These are phyloP conservation scores for Nesidiocoris tenuis DNA, from an alignment of 2,888 invertebrate species.

Conservation along the genomic window DNA sequence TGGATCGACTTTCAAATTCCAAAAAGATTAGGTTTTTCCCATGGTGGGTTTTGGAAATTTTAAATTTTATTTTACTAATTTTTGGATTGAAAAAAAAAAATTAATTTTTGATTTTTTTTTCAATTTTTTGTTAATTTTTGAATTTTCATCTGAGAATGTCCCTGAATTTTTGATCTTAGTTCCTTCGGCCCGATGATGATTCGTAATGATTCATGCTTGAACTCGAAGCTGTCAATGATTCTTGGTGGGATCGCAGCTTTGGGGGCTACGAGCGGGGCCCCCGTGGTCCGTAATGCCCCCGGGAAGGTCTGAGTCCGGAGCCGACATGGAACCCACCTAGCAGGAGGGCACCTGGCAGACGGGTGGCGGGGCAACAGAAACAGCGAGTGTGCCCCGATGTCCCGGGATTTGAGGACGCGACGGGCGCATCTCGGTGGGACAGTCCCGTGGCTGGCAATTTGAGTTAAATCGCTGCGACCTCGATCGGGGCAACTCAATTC, in stretches of 20 bases:
- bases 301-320: conserved; percentile 27
- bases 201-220: neutral
- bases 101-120: no score
- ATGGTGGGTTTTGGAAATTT: no score
- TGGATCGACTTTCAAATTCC: no score
- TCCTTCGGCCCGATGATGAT: conserved; percentile 1
- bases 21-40: no score
- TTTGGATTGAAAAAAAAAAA: no score
- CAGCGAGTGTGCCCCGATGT: conserved; percentile 8
- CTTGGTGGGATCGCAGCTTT: conserved; percentile 21
- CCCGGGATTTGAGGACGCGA: conserved; percentile 18
- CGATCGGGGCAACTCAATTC: conserved; percentile 30
- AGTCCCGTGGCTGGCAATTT: conserved; percentile 37
- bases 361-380: conserved; percentile 32
- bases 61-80: no score
- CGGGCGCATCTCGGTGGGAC: conserved; percentile 9
- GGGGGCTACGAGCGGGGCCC: conserved; percentile 30
- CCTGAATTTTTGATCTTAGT: no score
- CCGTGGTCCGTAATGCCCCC: neutral
- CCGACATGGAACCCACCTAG: conserved; percentile 28
- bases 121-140: no score
- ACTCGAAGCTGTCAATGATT: neutral
- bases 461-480: conserved; percentile 32
- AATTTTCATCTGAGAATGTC: no score
- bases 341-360: conserved; percentile 23